Conservation (phyloP, 2,888 invertebrate species). For the Oxystoma pomonae region DNA sequence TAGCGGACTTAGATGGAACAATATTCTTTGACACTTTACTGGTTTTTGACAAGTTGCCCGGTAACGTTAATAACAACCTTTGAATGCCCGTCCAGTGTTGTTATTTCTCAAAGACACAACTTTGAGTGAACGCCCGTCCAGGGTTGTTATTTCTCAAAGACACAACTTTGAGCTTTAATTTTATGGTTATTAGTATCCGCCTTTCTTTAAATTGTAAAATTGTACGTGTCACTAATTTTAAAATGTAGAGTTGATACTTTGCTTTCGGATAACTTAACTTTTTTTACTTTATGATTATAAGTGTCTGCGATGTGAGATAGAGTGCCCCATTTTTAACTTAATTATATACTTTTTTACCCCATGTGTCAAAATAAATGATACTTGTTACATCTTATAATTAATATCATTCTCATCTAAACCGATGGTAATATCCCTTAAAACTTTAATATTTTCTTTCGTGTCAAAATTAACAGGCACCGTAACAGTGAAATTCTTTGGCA, state of each 20-base stretch:
- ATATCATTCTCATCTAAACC: neutral
- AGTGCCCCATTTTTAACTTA: no score
- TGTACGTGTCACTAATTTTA: conserved; percentile 40
- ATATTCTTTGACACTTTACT: conserved; percentile 4
- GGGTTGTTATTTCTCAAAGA: conserved; percentile 66
- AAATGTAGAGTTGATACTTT: conserved; percentile 56
- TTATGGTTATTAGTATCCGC: no score
- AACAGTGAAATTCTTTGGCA: conserved; percentile 41
- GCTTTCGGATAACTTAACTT: conserved; percentile 60
- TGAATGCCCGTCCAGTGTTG: conserved; percentile 28
- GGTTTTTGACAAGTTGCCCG: neutral
- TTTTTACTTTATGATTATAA: conserved; percentile 89
- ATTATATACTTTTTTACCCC: no score
- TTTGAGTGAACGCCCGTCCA: conserved; percentile 92
- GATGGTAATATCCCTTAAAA: neutral
- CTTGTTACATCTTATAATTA: neutral
- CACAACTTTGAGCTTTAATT: no score
- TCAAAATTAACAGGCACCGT: conserved; percentile 13
- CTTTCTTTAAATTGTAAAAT: conserved; percentile 62
- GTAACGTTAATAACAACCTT: conserved; percentile 33
- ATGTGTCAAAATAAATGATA: no score
- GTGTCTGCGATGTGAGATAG: conserved; percentile 84
- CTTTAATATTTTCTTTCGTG: neutral
- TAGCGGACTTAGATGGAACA: conserved; percentile 14
- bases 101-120: conserved; percentile 55